Evolutionary conservation across 2,113 vertebrate genomes (phyloP), one percentile per base, ranked within the genome.

Genomic region (Poecile atricapillus): DNA sequence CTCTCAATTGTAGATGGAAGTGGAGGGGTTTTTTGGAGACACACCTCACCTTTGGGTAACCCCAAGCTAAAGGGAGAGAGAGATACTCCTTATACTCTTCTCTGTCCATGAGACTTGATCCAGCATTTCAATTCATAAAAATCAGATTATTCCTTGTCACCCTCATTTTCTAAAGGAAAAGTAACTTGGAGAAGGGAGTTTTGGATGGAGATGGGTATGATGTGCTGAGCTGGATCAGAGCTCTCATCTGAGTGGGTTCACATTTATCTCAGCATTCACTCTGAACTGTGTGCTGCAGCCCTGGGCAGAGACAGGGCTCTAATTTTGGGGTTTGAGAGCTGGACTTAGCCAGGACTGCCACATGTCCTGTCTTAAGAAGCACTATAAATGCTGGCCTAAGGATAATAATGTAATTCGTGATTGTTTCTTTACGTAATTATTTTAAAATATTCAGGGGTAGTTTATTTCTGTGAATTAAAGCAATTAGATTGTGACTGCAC

Each of bases 1-100:
- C 33, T 78, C 35, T 67, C 58, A 39, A 0, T 9, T 63, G 46
- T 27, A 43, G 25, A 13, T 63, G 44, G 39, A 75, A 59, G 17
- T 21, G 22, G 27, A 71, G 12, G 20, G 1, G 6, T 14, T 23
- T 89, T 62, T 78, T 52, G 22, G 17, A 35, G n/a, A 31, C 4
- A 9, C 3, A 5, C 15, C 12, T 39, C 22, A 19, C 18, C 1
- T 2, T 3, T 47, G 67, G 27, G 30, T 39, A 47, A 39, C 18
- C 15, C 27, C 56, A 68, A 15, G 18, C 49, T 59, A 28, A 74
- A 53, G 33, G 41, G 46, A 13, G 33, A 20, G 21, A 52, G 21
- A 35, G 53, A 1, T 9, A 7, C 13, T 41, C 22, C 33, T 79
- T 0, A 0, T 30, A 60, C 6, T 70, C n/a, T 74, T 1, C 1